These are phyloP conservation scores for Xestoiulus laeticollis DNA, from an alignment of 2,888 invertebrate species.

Conservation along the genomic window DNA sequence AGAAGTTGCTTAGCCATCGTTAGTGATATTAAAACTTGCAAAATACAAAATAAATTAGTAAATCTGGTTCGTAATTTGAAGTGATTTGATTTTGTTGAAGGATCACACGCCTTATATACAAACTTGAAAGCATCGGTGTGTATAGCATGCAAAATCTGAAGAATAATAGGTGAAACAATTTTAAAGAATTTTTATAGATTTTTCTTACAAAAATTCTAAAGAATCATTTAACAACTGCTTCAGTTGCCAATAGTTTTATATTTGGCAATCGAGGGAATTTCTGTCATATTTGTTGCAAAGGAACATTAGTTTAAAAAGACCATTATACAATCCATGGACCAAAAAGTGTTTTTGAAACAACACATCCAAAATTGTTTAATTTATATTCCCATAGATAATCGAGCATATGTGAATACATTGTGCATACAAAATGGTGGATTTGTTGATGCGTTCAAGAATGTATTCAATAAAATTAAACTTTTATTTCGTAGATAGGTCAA, in stretches of 20 bases:
- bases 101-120: background rate
- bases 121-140: background rate
- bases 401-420: background rate
- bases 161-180: background rate
- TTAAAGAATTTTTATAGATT: background rate
- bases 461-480: background rate
- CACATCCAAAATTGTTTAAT: background rate
- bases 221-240: background rate
- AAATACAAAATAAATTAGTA: background rate
- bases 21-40: background rate
- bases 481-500: background rate
- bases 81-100: background rate
- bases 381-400: background rate
- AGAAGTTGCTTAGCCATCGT: background rate
- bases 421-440: background rate
- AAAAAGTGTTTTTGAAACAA: background rate
- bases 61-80: background rate
- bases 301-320: background rate
- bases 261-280: background rate
- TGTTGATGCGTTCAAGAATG: background rate
- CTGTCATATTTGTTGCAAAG: background rate
- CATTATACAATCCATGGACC: background rate
- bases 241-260: background rate
- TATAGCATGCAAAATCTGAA: constrained; percentile 15
- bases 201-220: background rate